Base-by-base conservation (phyloP, 1,140 invertebrate genomes). In the Armadillidium nasatum region DNA sequence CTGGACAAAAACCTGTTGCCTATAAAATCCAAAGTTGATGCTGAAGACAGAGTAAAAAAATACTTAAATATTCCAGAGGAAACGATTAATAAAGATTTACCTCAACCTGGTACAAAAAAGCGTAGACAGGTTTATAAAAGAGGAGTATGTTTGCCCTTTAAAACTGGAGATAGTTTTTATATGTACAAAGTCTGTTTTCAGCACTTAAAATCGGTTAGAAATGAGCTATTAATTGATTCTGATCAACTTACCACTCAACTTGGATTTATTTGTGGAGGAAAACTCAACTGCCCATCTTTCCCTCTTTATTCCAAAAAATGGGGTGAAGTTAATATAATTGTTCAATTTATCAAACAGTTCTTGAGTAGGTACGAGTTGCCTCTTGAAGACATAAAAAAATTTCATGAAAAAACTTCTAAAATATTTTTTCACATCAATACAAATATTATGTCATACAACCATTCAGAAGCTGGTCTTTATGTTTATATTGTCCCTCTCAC, bases 261-360 rank as follows among this genome's bases (percentile, higher is more conserved):
- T 76, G 33, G 74, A 33, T 50, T 46, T 70, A 13, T 80, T 11
- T 74, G 69, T 71, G 71, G 69, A 19, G 21, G 60, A 45, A 22
- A 66, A 4, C 44, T 77, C 7, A 10, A 54, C 23, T 71, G 69
- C 15, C 2, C 21, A 43, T 13, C 76, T 43, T 81, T 81, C 66
- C 73, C 77, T 23, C 76, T 81, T 0, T 78, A 77, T 23, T 77
- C 67, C 21, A 71, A 77, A 13, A 81, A 81, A 46, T 79, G 75
- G 73, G 76, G 78, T 21, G 60, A 79, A 71, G 74, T 81, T 10
- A 45, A 67, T 3, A 43, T 81, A 10, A 75, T 15, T 66, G 22
- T 77, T 10, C 21, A 73, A 44, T 66, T 22, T 19, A 33, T 81
- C 6, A 73, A 68, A 11, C 22, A 3, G 1, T 33, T 33, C 33